Evolutionary conservation across 2,797 vertebrate genomes (phyloP).

Genomic region (Chloroceryle inda): DNA sequence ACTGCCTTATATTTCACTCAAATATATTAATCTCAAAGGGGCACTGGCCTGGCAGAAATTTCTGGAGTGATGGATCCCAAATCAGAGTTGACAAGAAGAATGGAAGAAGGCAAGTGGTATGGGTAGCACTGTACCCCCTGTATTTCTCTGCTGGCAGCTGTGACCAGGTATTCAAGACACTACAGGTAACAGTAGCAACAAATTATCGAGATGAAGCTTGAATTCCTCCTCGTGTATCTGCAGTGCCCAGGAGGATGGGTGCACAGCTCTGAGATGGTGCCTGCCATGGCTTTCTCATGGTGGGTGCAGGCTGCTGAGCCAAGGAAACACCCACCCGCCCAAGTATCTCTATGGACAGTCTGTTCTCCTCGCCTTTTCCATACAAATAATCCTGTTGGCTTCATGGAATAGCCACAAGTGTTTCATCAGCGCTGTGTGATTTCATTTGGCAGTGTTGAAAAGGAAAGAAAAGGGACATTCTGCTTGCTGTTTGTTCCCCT

Average conservation of each 20-base stretch:
- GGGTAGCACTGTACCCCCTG: not conserved
- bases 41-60: not conserved
- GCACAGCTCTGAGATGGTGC: not conserved
- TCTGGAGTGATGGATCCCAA: not conserved
- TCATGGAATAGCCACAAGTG: not conserved
- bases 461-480: not conserved
- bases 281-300: not conserved
- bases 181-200: not conserved
- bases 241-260: rapidly evolving
- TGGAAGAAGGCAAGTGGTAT: not conserved
- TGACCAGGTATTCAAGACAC: not conserved
- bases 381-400: rapidly evolving
- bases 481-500: not conserved
- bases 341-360: not conserved
- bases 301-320: not conserved
- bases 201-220: not conserved
- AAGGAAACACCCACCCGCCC: not conserved
- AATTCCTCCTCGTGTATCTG: rapidly evolving
- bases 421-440: not conserved
- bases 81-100: not conserved
- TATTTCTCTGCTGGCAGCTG: not conserved
- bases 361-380: not conserved
- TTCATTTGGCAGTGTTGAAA: not conserved
- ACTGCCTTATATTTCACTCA: not conserved
- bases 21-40: not conserved